phyloP scores from a whole-genome alignment of 2,888 invertebrate genomes.

The Parnassius apollo region DNA sequence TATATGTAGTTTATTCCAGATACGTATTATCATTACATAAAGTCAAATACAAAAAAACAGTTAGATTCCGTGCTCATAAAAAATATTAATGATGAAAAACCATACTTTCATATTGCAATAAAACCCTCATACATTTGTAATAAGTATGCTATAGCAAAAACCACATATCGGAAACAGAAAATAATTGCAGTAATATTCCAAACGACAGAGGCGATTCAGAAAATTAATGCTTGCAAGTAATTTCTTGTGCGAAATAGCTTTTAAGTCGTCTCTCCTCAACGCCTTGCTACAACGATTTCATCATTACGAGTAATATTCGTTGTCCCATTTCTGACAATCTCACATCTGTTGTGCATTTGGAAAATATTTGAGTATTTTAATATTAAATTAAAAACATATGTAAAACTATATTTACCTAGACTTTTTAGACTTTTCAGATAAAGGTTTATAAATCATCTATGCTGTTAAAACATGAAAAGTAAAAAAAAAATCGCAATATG shows the following conservation, averaged over 20 bases:
- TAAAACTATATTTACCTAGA: no score
- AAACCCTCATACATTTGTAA: constrained; percentile 16
- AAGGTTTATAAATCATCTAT: no score
- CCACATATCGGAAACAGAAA: constrained; percentile 26
- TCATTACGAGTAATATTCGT: constrained; percentile 22
- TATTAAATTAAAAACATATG: not conserved
- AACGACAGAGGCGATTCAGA: constrained; percentile 26
- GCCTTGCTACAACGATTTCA: constrained; percentile 18
- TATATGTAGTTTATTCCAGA: no score
- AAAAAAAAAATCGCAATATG: no score
- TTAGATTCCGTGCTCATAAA: no score
- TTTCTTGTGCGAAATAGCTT: constrained; percentile 27
- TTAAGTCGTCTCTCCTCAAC: constrained; percentile 20
- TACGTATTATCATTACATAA: no score
- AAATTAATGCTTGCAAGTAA: constrained; percentile 27
- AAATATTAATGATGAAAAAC: not conserved
- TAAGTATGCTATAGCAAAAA: constrained; percentile 23
- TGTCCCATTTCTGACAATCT: constrained; percentile 11
- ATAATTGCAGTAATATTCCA: constrained; percentile 27
- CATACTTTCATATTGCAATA: constrained; percentile 12
- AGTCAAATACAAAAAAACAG: no score
- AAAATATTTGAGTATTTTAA: constrained; percentile 3
- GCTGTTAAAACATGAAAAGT: no score
- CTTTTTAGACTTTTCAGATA: no score
- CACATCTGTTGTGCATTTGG: not conserved